Evolutionary conservation across 1,140 invertebrate genomes (phyloP).

Genomic region (Dendrolimus punctatus): DNA sequence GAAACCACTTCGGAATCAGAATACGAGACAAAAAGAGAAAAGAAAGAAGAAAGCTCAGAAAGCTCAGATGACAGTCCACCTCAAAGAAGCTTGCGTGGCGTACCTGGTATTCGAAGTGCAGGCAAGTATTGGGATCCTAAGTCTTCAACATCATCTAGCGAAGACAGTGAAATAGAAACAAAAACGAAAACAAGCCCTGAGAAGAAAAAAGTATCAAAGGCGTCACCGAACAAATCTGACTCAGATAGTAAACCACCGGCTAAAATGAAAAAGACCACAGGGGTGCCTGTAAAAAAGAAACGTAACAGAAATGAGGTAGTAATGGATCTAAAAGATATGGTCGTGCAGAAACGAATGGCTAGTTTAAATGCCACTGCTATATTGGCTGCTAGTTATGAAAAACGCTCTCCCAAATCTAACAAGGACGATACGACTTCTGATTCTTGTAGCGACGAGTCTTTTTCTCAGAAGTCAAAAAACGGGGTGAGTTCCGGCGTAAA

Average conservation of each 20-base stretch:
- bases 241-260: conserved; percentile 42
- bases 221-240: conserved; percentile 63
- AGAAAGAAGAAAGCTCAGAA: conserved; percentile 60
- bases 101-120: conserved; percentile 81
- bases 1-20: conserved; percentile 66
- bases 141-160: conserved; percentile 74
- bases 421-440: conserved; percentile 71
- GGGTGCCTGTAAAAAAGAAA: conserved; percentile 58
- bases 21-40: conserved; percentile 61
- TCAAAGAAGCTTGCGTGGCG: conserved; percentile 77
- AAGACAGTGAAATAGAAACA: conserved; percentile 67
- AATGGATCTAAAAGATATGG: conserved; percentile 90
- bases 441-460: conserved; percentile 71
- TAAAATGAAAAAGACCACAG: conserved; percentile 58
- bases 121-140: conserved; percentile 88
- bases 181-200: conserved; percentile 43
- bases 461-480: conserved; percentile 66
- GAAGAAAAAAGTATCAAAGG: conserved; percentile 58
- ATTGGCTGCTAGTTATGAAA: conserved; percentile 92
- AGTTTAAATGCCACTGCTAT: conserved; percentile 94
- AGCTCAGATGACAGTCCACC: conserved; percentile 68
- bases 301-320: conserved; percentile 77
- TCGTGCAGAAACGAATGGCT: conserved; percentile 92
- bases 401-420: conserved; percentile 74
- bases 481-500: conserved; percentile 59